Evolutionary conservation across 2,888 invertebrate genomes (phyloP).

Genomic region (Ophion slaviceki): DNA sequence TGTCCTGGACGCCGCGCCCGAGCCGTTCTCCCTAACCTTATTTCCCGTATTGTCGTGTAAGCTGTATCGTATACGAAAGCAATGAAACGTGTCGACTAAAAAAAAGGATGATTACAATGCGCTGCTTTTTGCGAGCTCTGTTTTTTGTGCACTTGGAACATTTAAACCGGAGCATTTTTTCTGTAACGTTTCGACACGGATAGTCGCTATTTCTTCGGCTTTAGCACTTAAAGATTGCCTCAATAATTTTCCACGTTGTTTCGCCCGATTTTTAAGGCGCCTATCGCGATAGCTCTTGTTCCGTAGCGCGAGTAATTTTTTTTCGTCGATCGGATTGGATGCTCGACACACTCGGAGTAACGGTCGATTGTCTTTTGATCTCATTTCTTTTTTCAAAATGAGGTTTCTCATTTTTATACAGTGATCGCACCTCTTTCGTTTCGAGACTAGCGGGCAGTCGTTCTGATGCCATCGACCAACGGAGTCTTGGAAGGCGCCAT

Average conservation of each 20-base stretch:
- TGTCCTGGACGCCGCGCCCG: too few species aligned
- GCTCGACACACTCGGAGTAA: conserved; percentile 16
- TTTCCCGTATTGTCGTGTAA: too few species aligned
- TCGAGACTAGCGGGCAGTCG: conserved; percentile 42
- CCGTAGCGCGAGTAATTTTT: conserved; percentile 25
- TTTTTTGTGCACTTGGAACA: too few species aligned
- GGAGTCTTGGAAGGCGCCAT: conserved; percentile 37
- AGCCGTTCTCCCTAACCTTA: too few species aligned
- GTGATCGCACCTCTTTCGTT: conserved; percentile 34
- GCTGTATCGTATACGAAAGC: too few species aligned
- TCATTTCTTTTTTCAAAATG: conserved; percentile 39
- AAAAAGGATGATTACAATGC: too few species aligned
- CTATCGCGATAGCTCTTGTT: neutral
- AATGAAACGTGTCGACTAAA: too few species aligned
- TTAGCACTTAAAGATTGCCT: conserved; percentile 1
- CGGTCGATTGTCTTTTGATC: conserved; percentile 34
- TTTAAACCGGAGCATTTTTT: neutral
- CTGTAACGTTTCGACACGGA: conserved; percentile 8
- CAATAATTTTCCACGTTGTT: conserved; percentile 7
- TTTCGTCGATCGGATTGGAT: conserved; percentile 38
- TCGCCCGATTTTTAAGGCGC: conserved; percentile 7
- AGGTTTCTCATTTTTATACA: conserved; percentile 37
- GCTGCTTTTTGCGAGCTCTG: too few species aligned
- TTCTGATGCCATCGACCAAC: conserved; percentile 50
- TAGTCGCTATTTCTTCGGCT: conserved; percentile 11